Base-by-base conservation (phyloP, 2,113 vertebrate genomes). In the Burhinus bistriatus region DNA sequence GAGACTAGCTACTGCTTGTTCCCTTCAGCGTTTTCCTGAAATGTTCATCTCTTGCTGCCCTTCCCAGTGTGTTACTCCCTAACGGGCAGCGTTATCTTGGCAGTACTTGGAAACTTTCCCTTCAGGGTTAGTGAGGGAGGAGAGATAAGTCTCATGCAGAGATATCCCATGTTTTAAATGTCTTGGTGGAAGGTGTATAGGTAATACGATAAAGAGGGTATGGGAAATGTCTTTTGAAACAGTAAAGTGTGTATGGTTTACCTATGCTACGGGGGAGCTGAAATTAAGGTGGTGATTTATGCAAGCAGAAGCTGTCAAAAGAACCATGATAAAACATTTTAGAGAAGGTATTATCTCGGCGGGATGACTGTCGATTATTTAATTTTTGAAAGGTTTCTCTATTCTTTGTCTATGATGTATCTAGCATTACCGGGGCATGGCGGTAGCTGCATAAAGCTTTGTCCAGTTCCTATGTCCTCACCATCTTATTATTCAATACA, bases 401-500 rank as follows among this genome's bases (percentile, higher is more conserved):
- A 22, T 54, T 91, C 79, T 82, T 89, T 89, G 38, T 81, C 89
- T 92, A 2, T 25, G 62, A 18, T 9, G 12, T 58, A 51, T 47
- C 78, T 90, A 55, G 45, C 42, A 47, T 94, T 93, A 87, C 47
- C 85, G 51, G 59, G 64, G 23, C n/a, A 64, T 32, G 51, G 81
- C 5, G 2, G 52, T 40, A 82, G 42, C 71, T 83, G 54, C 62
- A 58, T 44, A 71, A 64, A 86, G 75, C 71, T 80, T 94, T 79
- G 75, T 91, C 75, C 75, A 64, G 6, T 62, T 93, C 38, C 51
- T 70, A 1, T 40, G 38, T 87, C 62, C 29, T 88, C 89, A 36
- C 82, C 77, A 73, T 75, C 42, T 90, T 92, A 58, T 47, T 88
- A 83, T 94, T 93, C 93, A 89, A 52, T 93, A 55, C 26, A 15